Conservation (phyloP, 2,797 vertebrate species). For the Chromobotia macracanthus region DNA sequence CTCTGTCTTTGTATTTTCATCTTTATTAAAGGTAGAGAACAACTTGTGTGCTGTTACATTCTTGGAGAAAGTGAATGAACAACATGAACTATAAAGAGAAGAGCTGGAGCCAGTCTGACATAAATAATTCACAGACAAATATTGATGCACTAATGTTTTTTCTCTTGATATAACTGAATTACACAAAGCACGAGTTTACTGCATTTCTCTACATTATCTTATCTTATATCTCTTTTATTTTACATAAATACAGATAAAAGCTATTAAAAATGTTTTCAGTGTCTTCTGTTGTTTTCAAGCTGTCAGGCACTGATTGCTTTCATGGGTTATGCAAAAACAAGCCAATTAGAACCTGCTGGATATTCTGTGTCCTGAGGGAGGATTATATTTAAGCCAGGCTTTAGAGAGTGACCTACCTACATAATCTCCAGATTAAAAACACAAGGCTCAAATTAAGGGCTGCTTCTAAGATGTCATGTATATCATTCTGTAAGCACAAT, state of each 20-base stretch:
- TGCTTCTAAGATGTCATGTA: background rate
- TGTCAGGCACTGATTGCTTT: conserved; percentile 14
- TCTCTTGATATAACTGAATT: background rate
- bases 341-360: conserved; percentile 38
- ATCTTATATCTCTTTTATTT: too few species aligned
- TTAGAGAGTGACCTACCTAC: conserved; percentile 64
- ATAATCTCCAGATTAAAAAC: conserved; percentile 76
- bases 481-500: background rate
- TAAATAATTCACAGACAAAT: conserved; percentile 24
- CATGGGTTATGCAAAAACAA: background rate
- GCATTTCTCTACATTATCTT: background rate
- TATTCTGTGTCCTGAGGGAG: conserved; percentile 69
- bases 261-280: background rate
- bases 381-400: conserved; percentile 73
- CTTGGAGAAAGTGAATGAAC: conserved; percentile 4
- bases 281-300: background rate
- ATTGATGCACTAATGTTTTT: conserved; percentile 1
- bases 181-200: background rate
- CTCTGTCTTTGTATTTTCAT: too few species aligned
- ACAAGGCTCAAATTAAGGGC: conserved; percentile 31
- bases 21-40: background rate
- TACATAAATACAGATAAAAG: background rate
- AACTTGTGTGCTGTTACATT: background rate
- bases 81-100: background rate
- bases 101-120: background rate